Base-by-base conservation (phyloP, 1,140 invertebrate species). In the Ips typographus region DNA sequence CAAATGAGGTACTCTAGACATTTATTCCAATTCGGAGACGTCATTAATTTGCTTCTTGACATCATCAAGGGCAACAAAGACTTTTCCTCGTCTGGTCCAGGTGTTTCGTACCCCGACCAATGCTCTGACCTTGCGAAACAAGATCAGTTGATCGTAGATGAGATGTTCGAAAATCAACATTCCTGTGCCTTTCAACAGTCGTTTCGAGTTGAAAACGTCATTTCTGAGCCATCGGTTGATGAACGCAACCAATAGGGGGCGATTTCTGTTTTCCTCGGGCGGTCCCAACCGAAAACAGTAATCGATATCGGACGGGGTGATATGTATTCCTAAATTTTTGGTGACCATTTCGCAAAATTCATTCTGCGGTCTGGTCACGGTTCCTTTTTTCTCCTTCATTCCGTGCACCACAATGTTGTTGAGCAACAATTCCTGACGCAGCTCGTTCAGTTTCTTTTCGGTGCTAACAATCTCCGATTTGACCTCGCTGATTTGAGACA, bases 281-380 rank as follows among this genome's bases (percentile, higher is more conserved):
- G 39, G 39, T 41, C 57, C 57, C 57, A 59, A 41, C 6, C 57
- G 57, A 59, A n/a, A 59, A 59, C 57, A n/a, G 41, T n/a, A 59
- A 59, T 59, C 40, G 6, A 59, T 59, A 59, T 59, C 57, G 2
- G 8, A 8, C 3, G 57, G 40, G 57, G 40, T 42, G 8, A 59
- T 59, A 40, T 42, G 39, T 8, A 42, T 42, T 6, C 57, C 40
- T 36, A 59, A n/a, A 1, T 59, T 8, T 7, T 42, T 42, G 38
- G 8, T 59, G 8, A 59, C 40, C 39, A 42, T 40, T 2, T 59
- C 38, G 39, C 57, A 59, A 42, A 59, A 42, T 42, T 40, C 41
- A 7, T 40, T 41, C 39, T 42, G 40, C 4, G 41, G 2, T 4
- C 57, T 38, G 4, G 40, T 4, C 8, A 22, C 3, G 0, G 57